Conservation (phyloP, 2,888 invertebrate species). For the Phymatocera aterrima region DNA sequence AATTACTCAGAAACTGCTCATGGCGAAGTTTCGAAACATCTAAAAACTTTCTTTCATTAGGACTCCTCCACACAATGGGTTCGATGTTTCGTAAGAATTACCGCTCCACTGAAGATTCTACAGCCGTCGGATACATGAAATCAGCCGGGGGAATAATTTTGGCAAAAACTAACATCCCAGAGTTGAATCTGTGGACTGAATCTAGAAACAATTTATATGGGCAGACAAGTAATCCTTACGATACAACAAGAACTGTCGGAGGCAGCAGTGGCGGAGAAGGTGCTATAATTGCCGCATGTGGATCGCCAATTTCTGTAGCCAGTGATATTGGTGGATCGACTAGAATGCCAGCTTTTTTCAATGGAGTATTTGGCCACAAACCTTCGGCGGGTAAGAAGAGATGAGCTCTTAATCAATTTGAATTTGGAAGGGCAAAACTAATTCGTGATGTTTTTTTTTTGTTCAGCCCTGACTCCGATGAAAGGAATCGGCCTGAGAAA, state of each 20-base stretch:
- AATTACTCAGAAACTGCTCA: too few species aligned
- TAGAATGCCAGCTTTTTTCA: conserved; percentile 93
- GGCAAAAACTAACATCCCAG: conserved; percentile 95
- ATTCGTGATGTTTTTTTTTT: conserved; percentile 47
- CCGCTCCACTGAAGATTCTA: conserved; percentile 86
- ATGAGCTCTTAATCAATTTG: conserved; percentile 3
- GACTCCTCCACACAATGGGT: conserved; percentile 82
- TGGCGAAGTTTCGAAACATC: too few species aligned
- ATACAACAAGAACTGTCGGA: conserved; percentile 89
- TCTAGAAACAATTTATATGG: conserved; percentile 93
- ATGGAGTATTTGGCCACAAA: conserved; percentile 92
- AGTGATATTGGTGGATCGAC: conserved; percentile 98
- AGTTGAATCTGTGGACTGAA: conserved; percentile 95
- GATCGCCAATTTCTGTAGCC: conserved; percentile 90
- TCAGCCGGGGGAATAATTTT: conserved; percentile 91
- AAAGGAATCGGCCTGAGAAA: conserved; percentile 81
- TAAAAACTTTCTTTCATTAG: conserved; percentile 49
- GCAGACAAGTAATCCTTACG: conserved; percentile 93
- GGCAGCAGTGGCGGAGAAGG: conserved; percentile 96
- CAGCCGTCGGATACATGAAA: conserved; percentile 83
- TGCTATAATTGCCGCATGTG: conserved; percentile 85
- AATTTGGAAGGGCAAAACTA: background rate
- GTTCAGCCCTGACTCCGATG: conserved; percentile 80
- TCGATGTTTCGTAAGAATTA: conserved; percentile 79
- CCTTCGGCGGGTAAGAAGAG: conserved; percentile 80